Evolutionary conservation across 2,888 invertebrate genomes (phyloP), one percentile per base, ranked within the genome.

Genomic region (Psylliodes chrysocephalus): DNA sequence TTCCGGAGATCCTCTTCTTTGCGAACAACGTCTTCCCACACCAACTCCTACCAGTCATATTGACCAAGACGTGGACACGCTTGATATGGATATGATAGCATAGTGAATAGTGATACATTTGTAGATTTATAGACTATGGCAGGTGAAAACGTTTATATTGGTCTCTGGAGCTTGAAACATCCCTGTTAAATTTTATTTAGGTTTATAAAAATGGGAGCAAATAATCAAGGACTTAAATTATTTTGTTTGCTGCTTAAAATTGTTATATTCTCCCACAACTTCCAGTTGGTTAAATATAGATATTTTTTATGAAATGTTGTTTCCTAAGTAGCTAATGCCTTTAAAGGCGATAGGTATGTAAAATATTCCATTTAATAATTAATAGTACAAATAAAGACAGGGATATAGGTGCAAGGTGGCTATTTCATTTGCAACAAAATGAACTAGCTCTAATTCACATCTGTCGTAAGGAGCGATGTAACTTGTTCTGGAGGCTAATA

Each of bases 1-100:
- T 10, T 86, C 87, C 67, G 85, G 86, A 44, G 90, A 90, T 78
- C 86, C 89, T 2, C 87, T 90, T 85, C 79, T 90, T 42, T 87
- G 78, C 54, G 82, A 81, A 67, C 81, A 79, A 14, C 78, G 82
- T 66, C 71, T 82, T 67, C 81, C 85, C 19, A 82, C 85, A 59
- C 82, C 85, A 12, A 82, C 85, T 19, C 81, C 85, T 2, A 78
- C 80, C 40, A 80, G 81, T 72, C 79, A 85, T 53, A 82, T 82
- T 56, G 82, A 82, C 52, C 77, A 81, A 44, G 84, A 85, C 42
- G 86, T 85, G 44, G 86, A 86, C 74, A 86, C 83, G 69, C 79
- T 84, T 69, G 85, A 85, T 73, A 85, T 85, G 71, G 85, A 85
- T 71, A 85, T 86, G 85, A 84, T 84, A 68, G 84, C 84, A 80